These are phyloP conservation scores for Andrena marginata DNA, from an alignment of 2,888 invertebrate genomes.

Conservation along the genomic window DNA sequence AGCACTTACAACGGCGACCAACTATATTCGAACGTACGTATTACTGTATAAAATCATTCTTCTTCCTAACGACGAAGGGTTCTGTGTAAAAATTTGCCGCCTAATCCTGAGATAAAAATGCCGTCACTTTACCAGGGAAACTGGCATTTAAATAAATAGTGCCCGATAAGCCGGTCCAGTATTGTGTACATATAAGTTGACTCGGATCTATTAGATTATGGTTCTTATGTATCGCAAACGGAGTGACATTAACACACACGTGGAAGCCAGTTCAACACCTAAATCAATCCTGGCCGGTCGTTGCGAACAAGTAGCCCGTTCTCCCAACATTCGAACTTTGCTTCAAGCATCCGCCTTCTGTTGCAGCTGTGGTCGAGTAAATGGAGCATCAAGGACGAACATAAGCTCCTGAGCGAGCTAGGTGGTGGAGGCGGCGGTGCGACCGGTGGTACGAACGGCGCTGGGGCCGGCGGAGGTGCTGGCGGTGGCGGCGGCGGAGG, in stretches of 20 bases:
- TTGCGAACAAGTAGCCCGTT: constrained; percentile 42
- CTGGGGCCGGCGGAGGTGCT: constrained; percentile 84
- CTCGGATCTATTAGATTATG: too few relatives aligned
- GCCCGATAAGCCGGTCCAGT: too few relatives aligned
- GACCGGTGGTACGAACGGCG: constrained; percentile 82
- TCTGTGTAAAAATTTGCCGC: too few relatives aligned
- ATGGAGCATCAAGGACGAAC: constrained; percentile 97
- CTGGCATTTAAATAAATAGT: too few relatives aligned
- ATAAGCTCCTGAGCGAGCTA: constrained; percentile 93
- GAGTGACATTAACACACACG: not conserved
- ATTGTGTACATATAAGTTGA: too few relatives aligned
- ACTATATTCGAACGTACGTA: constrained; percentile 94
- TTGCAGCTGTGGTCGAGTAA: constrained; percentile 93
- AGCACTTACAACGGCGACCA: constrained; percentile 95
- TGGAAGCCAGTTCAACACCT: constrained; percentile 13
- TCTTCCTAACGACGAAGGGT: too few relatives aligned
- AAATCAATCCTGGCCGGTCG: constrained; percentile 59
- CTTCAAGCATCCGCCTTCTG: constrained; percentile 65
- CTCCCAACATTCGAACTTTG: constrained; percentile 62
- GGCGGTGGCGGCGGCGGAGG: constrained; percentile 86
- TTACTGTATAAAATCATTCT: not conserved
- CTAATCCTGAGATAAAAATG: too few relatives aligned
- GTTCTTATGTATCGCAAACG: not conserved
- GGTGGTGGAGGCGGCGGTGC: constrained; percentile 85
- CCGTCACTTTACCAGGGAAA: too few relatives aligned